A percentile compares a stretch with the other conserved stretches of the same genome.
phyloP scores from a whole-genome alignment of 2,113 vertebrate genomes.

The Gadus chalcogrammus region DNA sequence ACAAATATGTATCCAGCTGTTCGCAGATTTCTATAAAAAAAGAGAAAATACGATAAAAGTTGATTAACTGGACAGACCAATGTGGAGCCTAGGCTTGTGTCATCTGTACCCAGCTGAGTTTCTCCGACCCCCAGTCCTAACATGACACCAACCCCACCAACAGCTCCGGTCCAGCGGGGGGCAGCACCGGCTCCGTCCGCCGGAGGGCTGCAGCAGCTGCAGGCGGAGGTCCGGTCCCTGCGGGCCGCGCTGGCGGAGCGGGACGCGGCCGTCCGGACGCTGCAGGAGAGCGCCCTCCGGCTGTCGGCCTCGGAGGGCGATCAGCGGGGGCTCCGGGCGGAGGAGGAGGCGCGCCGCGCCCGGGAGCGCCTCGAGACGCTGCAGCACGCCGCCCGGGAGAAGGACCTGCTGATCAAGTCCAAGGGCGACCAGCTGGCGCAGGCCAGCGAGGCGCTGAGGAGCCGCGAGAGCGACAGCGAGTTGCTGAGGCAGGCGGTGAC shows the following conservation, averaged over 20 bases:
- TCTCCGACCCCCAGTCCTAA: no score
- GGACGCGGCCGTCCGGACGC: conserved; percentile 79
- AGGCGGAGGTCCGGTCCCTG: conserved; percentile 71
- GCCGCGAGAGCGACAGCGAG: conserved; percentile 91
- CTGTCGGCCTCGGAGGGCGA: conserved; percentile 79
- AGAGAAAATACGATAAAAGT: no score
- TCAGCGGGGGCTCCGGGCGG: conserved; percentile 73
- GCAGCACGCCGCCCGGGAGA: conserved; percentile 87
- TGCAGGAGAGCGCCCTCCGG: conserved; percentile 91
- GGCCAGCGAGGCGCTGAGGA: conserved; percentile 82
- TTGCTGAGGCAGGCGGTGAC: conserved; percentile 94
- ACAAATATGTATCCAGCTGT: no score
- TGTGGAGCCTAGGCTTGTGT: no score
- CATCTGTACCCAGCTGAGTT: no score
- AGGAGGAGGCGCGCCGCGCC: conserved; percentile 77
- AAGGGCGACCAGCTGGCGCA: conserved; percentile 88
- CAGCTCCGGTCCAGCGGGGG: accelerated
- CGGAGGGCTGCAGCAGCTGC: conserved; percentile 44
- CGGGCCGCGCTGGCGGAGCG: conserved; percentile 75
- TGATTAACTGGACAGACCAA: no score
- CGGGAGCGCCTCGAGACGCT: conserved; percentile 79
- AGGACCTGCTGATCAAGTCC: conserved; percentile 93
- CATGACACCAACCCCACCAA: no score
- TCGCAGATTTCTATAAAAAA: no score
- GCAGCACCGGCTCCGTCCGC: conserved; percentile 7